A percentile compares a stretch with the other conserved stretches of the same genome.
These are phyloP conservation scores for Nycteola revayana DNA, from an alignment of 2,888 invertebrate species.

Conservation along the genomic window DNA sequence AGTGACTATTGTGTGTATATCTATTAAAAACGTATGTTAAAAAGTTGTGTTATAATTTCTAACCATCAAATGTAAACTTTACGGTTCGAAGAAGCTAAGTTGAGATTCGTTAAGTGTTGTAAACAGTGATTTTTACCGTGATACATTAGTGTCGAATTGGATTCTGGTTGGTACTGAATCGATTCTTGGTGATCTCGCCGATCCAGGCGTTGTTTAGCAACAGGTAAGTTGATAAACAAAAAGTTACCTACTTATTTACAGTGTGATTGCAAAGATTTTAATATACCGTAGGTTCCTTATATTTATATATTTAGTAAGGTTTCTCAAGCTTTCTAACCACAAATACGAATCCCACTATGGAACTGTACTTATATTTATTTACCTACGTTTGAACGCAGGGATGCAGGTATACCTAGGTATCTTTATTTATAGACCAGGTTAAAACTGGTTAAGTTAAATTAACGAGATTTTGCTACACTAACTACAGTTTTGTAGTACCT, in stretches of 20 bases:
- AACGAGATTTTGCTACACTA: no score
- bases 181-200: constrained; percentile 25
- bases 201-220: constrained; percentile 32
- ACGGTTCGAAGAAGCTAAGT: constrained; percentile 24
- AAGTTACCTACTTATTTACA: background rate
- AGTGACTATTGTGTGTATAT: constrained; percentile 23
- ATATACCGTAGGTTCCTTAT: no score
- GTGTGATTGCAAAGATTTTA: no score
- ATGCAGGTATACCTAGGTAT: no score
- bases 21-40: constrained; percentile 23
- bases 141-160: constrained; percentile 49
- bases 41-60: constrained; percentile 45
- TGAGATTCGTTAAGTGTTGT: constrained; percentile 36
- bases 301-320: no score
- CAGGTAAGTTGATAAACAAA: constrained; percentile 24
- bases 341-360: no score
- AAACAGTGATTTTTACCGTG: constrained; percentile 39
- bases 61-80: constrained; percentile 24
- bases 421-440: no score
- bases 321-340: no score
- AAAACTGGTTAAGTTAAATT: no score
- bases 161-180: constrained; percentile 49
- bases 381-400: no score
- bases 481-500: no score
- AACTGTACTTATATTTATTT: no score